Evolutionary conservation across 2,888 invertebrate species (phyloP).

Genomic region (Pandemis cinnamomeana): DNA sequence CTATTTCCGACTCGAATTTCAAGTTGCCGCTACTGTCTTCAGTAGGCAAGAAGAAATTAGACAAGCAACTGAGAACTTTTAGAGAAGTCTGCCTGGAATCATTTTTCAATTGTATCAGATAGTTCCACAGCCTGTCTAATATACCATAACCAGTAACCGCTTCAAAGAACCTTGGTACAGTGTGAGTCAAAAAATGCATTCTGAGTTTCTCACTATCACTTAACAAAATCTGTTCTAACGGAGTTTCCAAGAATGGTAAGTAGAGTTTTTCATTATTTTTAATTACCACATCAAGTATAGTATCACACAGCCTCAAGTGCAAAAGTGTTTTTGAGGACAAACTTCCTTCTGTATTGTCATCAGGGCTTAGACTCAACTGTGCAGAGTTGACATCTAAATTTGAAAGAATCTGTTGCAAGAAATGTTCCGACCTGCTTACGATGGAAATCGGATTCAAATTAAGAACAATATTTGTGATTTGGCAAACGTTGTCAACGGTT

Average conservation of each 20-base stretch:
- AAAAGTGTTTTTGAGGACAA: slow-evolving; percentile 48
- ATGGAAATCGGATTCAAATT: slow-evolving; percentile 61
- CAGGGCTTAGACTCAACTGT: slow-evolving; percentile 29
- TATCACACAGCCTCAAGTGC: slow-evolving; percentile 63
- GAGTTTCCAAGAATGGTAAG: slow-evolving; percentile 62
- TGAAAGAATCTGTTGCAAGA: slow-evolving; percentile 72
- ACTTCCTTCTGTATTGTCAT: slow-evolving; percentile 41
- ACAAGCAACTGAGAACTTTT: slow-evolving; percentile 68
- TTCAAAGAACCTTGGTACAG: slow-evolving; percentile 66
- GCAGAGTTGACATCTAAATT: slow-evolving; percentile 52
- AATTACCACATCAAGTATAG: slow-evolving; percentile 64
- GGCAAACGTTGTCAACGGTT: slow-evolving; percentile 63
- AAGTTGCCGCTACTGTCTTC: slow-evolving; percentile 50
- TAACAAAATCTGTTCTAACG: slow-evolving; percentile 63
- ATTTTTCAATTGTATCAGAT: slow-evolving; percentile 51
- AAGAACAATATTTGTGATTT: slow-evolving; percentile 64
- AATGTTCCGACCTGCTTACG: slow-evolving; percentile 71
- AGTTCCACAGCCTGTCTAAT: slow-evolving; percentile 70
- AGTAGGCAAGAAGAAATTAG: slow-evolving; percentile 71
- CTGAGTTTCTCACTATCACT: slow-evolving; percentile 61
- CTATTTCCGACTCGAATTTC: slow-evolving; percentile 59
- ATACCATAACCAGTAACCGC: slow-evolving; percentile 63
- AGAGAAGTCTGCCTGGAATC: slow-evolving; percentile 52
- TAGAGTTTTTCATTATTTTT: slow-evolving; percentile 53
- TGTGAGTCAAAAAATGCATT: slow-evolving; percentile 66